phyloP scores from a whole-genome alignment of 2,888 invertebrate species.

The Phortica okadai region DNA sequence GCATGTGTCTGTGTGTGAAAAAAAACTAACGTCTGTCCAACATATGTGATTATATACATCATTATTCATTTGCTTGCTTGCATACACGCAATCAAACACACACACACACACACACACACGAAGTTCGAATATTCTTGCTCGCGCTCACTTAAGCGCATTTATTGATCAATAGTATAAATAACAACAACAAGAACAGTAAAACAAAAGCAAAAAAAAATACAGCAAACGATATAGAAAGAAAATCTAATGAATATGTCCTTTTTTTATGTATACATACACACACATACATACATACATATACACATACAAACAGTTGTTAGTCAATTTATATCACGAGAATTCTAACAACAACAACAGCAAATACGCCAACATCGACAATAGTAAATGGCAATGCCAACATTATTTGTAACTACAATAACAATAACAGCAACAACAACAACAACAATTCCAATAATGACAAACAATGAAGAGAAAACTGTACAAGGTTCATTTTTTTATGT shows the following conservation, averaged over 20 bases:
- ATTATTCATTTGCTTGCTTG: background rate
- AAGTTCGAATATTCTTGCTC: background rate
- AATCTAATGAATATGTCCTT: slow-evolving; percentile 11
- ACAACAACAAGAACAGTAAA: background rate
- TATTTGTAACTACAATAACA: background rate
- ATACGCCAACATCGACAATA: too few relatives aligned
- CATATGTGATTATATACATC: background rate
- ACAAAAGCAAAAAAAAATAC: background rate
- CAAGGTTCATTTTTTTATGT: background rate
- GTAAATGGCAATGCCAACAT: background rate
- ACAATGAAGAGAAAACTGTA: background rate
- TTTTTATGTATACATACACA: background rate
- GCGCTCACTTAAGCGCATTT: background rate
- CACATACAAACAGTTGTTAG: background rate
- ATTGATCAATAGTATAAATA: background rate
- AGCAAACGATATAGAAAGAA: background rate
- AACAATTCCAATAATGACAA: background rate
- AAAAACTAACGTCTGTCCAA: too few relatives aligned
- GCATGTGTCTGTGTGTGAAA: too few relatives aligned
- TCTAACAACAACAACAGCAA: background rate
- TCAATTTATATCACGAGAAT: background rate
- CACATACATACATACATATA: too few relatives aligned
- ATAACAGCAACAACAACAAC: background rate
- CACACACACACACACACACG: slow-evolving; percentile 34
- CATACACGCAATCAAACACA: slow-evolving; percentile 18